Evolutionary conservation across 2,797 vertebrate genomes (phyloP), one percentile per base, ranked within the genome.

Genomic region (Tangara arthus): DNA sequence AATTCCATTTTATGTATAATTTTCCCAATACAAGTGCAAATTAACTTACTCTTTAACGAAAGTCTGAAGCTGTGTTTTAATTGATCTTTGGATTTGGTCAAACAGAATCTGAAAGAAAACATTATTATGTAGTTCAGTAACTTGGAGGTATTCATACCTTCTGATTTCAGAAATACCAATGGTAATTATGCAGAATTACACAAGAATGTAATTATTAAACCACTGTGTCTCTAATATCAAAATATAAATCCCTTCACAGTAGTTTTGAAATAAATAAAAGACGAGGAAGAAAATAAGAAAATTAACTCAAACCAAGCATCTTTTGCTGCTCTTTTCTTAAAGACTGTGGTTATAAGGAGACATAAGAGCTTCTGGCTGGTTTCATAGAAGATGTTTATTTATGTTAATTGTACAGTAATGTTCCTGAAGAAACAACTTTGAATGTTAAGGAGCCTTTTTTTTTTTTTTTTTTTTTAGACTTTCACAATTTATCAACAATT

Each of bases 41-140:
- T 35, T 92, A 94, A 99, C 99, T 99, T 97, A 99, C 99, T 99
- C 99, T 98, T 99, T 99, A 68, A 99, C 98, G 64, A 99, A 99
- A n/a, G 98, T 98, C 96, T 99, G 99, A 97, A 99, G 99, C 60
- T 99, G 99, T 56, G 98, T 98, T 97, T 99, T 99, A 97, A 99
- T 99, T 47, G 99, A 99, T 98, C 99, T 98, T 98, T 99, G 99
- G 79, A 98, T 99, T 97, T 99, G 99, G 96, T 99, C 99, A 94
- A 99, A 99, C 46, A 99, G 98, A 96, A 99, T 99, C 99, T 99
- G 98, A 96, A 97, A 98, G 60, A 97, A 97, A 96, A 93, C 15
- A 95, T 77, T 79, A 68, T 81, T 28, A 63, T 7, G 14, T 76
- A 75, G 15, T 52, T 95, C 59, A 92, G 15, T 50, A 70, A 87